Evolutionary conservation across 2,113 vertebrate species (phyloP), one percentile per base, ranked within the genome.

Genomic region (Corvus moneduloides): DNA sequence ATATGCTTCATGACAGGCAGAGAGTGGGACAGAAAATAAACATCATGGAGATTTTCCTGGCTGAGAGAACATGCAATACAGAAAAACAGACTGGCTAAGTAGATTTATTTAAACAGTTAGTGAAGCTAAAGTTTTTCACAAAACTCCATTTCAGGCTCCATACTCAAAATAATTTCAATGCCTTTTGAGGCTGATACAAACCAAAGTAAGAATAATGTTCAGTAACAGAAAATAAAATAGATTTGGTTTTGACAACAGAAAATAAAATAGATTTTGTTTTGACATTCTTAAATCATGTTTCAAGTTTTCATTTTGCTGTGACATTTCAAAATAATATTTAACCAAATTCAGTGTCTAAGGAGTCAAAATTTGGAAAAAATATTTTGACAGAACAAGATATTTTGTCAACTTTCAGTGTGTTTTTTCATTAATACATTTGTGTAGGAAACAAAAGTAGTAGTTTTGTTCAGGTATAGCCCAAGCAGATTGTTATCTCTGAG

Each of bases 1-100:
- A 86, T 95, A 94, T 90, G 94, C 30, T 92, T 63, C 55, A 37
- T 88, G 95, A 85, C 94, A 73, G 62, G 51, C 46, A 76, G 71
- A 74, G 54, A 83, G 75, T 13, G 7, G 75, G 43, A 77, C 85
- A 74, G 85, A 87, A 96, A 88, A 93, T 84, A 95, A 94, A 95
- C 51, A 87, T 23, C 39, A 48, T 27, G 44, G 56, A 87, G 54
- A 78, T 93, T 76, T 84, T 73, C 54, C 71, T 77, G 71, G 62
- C 43, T 56, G 44, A 66, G 41, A 73, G 71, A 95, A 89, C 28
- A 69, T 35, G 67, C 28, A 66, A 58, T 39, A 39, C 12, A 83
- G 63, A 76, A 89, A 89, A 79, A 22, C 28, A 39, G 39, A 24
- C 71, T 49, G 46, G 37, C 55, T 73, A 76, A 62, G 20, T 23